phyloP scores from a whole-genome alignment of 1,140 invertebrate species.

The Metaphire vulgaris region DNA sequence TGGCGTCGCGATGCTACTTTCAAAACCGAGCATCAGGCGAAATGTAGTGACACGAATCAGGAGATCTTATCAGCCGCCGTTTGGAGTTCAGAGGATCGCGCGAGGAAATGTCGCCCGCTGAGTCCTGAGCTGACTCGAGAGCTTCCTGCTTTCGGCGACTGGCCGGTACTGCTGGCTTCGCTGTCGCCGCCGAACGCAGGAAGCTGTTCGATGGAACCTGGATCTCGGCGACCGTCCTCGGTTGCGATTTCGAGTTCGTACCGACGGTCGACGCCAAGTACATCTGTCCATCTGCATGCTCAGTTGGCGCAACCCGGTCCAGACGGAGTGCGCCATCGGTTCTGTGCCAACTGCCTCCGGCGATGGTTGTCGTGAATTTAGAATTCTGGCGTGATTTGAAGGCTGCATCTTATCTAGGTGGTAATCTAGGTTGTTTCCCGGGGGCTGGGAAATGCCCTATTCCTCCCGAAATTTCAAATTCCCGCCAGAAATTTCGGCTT shows the following conservation, averaged over 20 bases:
- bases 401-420: neutral
- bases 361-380: constrained; percentile 64
- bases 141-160: no score
- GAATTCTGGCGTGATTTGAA: neutral
- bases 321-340: constrained; percentile 80
- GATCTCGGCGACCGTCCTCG: constrained; percentile 21
- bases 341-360: constrained; percentile 73
- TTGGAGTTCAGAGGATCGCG: no score
- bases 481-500: no score
- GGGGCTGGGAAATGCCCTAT: neutral
- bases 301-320: constrained; percentile 72
- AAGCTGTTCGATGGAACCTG: neutral
- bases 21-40: no score
- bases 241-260: constrained; percentile 52
- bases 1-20: no score
- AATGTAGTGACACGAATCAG: no score
- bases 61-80: no score
- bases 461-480: no score
- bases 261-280: constrained; percentile 55
- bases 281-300: constrained; percentile 80
- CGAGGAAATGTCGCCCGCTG: no score
- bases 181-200: neutral
- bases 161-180: no score
- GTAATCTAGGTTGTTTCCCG: neutral
- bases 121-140: no score